Percentiles rank a stretch among this genome's conserved stretches.
Evolutionary conservation across 2,113 vertebrate species (phyloP).

Genomic region (Triplophysa tibetana): DNA sequence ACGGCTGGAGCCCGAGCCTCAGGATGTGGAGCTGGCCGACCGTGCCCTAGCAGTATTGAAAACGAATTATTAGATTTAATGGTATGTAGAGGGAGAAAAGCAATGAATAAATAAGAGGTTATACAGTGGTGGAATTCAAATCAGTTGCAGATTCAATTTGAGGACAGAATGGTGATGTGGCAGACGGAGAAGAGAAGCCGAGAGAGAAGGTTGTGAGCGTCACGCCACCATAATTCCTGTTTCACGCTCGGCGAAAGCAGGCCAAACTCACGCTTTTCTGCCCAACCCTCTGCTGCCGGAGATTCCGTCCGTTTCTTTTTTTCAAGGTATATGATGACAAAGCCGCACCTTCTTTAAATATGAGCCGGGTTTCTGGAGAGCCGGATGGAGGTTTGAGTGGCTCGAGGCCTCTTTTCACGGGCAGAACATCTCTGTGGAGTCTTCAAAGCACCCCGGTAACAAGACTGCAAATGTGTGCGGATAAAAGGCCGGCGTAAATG

Average conservation of each 20-base stretch:
- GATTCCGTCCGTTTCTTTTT: slow-evolving; percentile 33
- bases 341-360: slow-evolving; percentile 53
- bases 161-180: slow-evolving; percentile 67
- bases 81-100: slow-evolving; percentile 66
- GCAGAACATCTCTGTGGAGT: slow-evolving; percentile 60
- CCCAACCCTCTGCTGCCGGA: slow-evolving; percentile 49
- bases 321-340: slow-evolving; percentile 46
- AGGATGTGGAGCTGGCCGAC: slow-evolving; percentile 54
- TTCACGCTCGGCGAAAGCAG: slow-evolving; percentile 65
- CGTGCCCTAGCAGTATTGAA: slow-evolving; percentile 55
- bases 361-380: slow-evolving; percentile 44
- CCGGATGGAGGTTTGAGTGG: slow-evolving; percentile 54
- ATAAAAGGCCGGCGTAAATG: slow-evolving; percentile 69
- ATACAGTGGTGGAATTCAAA: slow-evolving; percentile 71
- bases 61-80: slow-evolving; percentile 75
- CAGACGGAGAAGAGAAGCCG: slow-evolving; percentile 61
- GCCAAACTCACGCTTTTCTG: slow-evolving; percentile 52
- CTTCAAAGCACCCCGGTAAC: slow-evolving; percentile 61
- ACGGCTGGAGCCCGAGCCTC: slow-evolving; percentile 43
- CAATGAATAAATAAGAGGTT: slow-evolving; percentile 75
- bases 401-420: slow-evolving; percentile 58
- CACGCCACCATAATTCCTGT: slow-evolving; percentile 68
- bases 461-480: slow-evolving; percentile 64
- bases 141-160: slow-evolving; percentile 74
- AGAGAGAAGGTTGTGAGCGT: slow-evolving; percentile 64